Percentiles rank a stretch among this genome's conserved stretches.
Conservation (phyloP, 2,113 vertebrate species). For the Ranitomeya variabilis region DNA sequence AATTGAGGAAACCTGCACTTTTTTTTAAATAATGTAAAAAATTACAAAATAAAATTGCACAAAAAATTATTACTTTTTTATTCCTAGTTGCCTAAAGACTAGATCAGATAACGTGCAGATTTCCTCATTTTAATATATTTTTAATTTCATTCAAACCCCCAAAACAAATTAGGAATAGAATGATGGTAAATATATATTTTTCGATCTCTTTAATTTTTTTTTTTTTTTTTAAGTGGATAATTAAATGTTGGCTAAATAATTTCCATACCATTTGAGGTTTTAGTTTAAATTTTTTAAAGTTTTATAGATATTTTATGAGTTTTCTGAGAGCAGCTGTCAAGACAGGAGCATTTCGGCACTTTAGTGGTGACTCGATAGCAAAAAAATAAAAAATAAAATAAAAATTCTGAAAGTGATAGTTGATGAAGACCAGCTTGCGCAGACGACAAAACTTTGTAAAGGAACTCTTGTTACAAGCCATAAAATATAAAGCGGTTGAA, state of each 20-base stretch:
- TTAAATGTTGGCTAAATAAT: background rate
- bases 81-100: too few species aligned
- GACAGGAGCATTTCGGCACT: conserved; percentile 3
- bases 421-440: background rate
- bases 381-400: background rate
- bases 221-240: background rate
- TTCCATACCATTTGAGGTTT: background rate
- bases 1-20: background rate
- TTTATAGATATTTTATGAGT: background rate
- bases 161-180: background rate
- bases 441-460: background rate
- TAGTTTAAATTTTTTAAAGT: background rate
- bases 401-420: background rate
- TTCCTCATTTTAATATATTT: background rate
- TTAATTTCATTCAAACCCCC: background rate
- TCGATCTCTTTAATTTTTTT: background rate
- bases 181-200: background rate
- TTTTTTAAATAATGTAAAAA: background rate
- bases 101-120: background rate
- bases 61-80: background rate
- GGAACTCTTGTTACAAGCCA: background rate
- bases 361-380: background rate
- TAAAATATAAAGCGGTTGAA: conserved; percentile 13
- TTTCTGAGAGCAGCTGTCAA: background rate
- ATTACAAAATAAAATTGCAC: background rate